Base-by-base conservation (phyloP, 1,140 invertebrate genomes). In the Diprion similis region DNA sequence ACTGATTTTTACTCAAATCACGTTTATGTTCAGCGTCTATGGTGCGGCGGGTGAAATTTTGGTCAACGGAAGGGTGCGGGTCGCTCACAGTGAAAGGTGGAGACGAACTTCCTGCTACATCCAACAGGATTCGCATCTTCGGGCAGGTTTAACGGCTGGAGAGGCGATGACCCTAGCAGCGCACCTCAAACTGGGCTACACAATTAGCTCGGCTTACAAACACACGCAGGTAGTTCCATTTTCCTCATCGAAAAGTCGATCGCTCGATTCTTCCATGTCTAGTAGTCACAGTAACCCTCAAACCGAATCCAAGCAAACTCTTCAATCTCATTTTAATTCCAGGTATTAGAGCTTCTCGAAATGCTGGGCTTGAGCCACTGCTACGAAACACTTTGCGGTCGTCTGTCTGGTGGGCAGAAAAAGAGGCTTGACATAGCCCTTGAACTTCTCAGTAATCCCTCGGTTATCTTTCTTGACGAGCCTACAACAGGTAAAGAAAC, bases 61-160 rank as follows among this genome's bases (percentile, higher is more conserved):
- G 65, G 91, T 97, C 1, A 97, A 97, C 81, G 94, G 94, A 8
- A 91, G 92, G 77, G 87, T 91, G 7, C 89, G 96, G 18, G 90
- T 94, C 74, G 91, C 96, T 81, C 89, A 92, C 73, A 89, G 92
- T 46, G 86, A 89, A 75, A 84, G 85, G 71, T 94, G 92, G 89
- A 91, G 92, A 78, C 96, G 95, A 85, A 91, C 95, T 68, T 95
- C 95, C 7, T 94, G 94, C 80, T 98, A 97, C 87, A 97, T 98
- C 79, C 96, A 96, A 90, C 97, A 98, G 85, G 94, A 97, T 76
- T 95, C 97, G 81, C 85, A 96, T 66, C 87, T 96, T 24, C 92
- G 96, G 77, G 92, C 94, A 0, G 90, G 93, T 72, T 88, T 98
- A 1, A 95, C 94, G 0, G 95, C 97, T 2, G 90, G 91, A 64